phyloP scores from a whole-genome alignment of 2,888 invertebrate genomes.

The Sthenelais limicola region DNA sequence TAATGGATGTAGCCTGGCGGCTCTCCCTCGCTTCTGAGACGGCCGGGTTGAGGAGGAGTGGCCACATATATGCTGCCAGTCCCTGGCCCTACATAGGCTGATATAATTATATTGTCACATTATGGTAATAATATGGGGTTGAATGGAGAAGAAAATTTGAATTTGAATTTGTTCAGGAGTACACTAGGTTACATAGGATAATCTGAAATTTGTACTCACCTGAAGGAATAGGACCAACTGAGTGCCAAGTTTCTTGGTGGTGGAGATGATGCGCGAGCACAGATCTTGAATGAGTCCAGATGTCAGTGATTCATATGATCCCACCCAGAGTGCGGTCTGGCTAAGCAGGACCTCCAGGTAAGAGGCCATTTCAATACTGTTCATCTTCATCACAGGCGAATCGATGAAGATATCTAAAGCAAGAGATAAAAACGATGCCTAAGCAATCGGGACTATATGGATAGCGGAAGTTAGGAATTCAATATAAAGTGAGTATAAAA shows the following conservation, averaged over 20 bases:
- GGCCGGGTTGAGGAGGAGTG: no score
- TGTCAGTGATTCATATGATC: slow-evolving; percentile 55
- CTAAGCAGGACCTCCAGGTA: slow-evolving; percentile 56
- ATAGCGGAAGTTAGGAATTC: no score
- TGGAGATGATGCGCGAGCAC: slow-evolving; percentile 54
- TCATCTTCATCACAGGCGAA: slow-evolving; percentile 12
- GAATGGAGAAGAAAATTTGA: no score
- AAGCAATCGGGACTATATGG: no score
- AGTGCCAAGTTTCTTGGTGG: slow-evolving; percentile 58
- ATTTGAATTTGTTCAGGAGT: background rate
- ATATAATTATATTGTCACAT: no score
- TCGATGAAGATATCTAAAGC: slow-evolving; percentile 21
- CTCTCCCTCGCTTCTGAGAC: no score
- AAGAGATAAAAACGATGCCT: no score
- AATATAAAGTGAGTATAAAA: no score
- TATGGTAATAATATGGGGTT: no score
- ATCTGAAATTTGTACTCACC: slow-evolving; percentile 55
- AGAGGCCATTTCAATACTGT: slow-evolving; percentile 53
- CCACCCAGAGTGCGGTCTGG: slow-evolving; percentile 58
- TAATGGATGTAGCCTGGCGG: no score
- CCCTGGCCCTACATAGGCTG: no score
- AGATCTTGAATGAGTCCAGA: slow-evolving; percentile 61
- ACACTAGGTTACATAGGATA: background rate
- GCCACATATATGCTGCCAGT: no score
- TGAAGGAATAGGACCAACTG: slow-evolving; percentile 63